A percentile compares a stretch with the other conserved stretches of the same genome.
These are phyloP conservation scores for Ia io DNA, from an alignment of 2,113 vertebrate genomes.

Conservation along the genomic window DNA sequence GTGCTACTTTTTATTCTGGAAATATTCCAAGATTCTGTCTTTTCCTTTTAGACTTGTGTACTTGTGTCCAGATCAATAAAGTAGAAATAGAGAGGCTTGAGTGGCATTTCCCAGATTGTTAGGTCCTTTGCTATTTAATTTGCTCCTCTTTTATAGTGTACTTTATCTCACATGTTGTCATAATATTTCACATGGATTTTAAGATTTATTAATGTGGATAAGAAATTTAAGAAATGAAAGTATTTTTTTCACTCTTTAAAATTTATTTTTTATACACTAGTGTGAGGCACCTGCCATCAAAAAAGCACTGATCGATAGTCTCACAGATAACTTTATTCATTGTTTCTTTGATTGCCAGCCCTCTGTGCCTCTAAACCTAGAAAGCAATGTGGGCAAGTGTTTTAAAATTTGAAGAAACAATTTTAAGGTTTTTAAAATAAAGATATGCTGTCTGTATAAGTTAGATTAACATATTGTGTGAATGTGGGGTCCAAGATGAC, in stretches of 20 bases:
- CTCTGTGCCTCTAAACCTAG: constrained; percentile 22
- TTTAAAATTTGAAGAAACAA: constrained; percentile 58
- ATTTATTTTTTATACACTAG: constrained; percentile 61
- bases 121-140: constrained; percentile 62
- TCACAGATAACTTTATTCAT: constrained; percentile 41
- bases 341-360: constrained; percentile 36
- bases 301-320: constrained; percentile 25
- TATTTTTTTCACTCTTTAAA: constrained; percentile 59
- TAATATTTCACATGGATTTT: constrained; percentile 44
- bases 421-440: constrained; percentile 7
- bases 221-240: constrained; percentile 51
- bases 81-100: constrained; percentile 55
- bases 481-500: constrained; percentile 52
- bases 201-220: constrained; percentile 52
- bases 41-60: constrained; percentile 62
- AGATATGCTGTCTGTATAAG: constrained; percentile 39
- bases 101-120: constrained; percentile 50
- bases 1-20: constrained; percentile 59
- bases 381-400: constrained; percentile 38
- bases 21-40: constrained; percentile 58
- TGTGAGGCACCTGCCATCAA: background rate
- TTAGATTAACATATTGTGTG: constrained; percentile 66
- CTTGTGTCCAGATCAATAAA: constrained; percentile 60
- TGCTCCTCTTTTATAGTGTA: constrained; percentile 33
- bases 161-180: constrained; percentile 28